Conservation (phyloP, 2,888 invertebrate species). For the Xestia rhomboidea region DNA sequence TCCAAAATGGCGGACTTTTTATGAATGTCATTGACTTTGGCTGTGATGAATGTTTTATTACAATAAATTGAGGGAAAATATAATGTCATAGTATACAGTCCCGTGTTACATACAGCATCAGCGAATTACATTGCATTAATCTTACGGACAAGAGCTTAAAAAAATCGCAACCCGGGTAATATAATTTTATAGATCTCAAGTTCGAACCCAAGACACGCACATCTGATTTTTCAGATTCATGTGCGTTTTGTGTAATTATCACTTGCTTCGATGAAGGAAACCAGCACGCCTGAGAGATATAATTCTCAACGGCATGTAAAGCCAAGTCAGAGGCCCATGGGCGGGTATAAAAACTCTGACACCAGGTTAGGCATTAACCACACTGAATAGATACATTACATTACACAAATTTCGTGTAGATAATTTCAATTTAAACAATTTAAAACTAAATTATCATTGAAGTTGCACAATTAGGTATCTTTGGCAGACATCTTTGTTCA, state of each 20-base stretch:
- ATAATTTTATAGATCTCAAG: background rate
- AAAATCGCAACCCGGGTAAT: background rate
- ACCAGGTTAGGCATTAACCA: too few species aligned
- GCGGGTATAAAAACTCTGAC: too few species aligned
- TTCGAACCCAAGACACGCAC: too few species aligned
- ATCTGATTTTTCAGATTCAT: too few species aligned
- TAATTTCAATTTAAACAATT: constrained; percentile 10
- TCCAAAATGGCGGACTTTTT: constrained; percentile 54
- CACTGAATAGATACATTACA: too few species aligned
- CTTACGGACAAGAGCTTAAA: background rate
- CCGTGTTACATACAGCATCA: background rate
- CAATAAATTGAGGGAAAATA: background rate
- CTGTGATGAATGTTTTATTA: constrained; percentile 2
- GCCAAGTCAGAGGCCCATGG: too few species aligned
- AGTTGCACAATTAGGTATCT: constrained; percentile 30
- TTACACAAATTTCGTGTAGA: background rate
- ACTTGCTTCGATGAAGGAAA: too few species aligned
- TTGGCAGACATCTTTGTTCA: constrained; percentile 29
- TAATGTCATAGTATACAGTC: background rate
- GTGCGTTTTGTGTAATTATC: too few species aligned
- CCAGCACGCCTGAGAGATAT: too few species aligned
- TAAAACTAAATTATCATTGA: constrained; percentile 2
- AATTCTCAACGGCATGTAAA: too few species aligned
- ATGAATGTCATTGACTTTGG: constrained; percentile 55
- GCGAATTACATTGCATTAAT: background rate